Evolutionary conservation across 1,140 invertebrate species (phyloP).

Genomic region (Carposina sasakii): DNA sequence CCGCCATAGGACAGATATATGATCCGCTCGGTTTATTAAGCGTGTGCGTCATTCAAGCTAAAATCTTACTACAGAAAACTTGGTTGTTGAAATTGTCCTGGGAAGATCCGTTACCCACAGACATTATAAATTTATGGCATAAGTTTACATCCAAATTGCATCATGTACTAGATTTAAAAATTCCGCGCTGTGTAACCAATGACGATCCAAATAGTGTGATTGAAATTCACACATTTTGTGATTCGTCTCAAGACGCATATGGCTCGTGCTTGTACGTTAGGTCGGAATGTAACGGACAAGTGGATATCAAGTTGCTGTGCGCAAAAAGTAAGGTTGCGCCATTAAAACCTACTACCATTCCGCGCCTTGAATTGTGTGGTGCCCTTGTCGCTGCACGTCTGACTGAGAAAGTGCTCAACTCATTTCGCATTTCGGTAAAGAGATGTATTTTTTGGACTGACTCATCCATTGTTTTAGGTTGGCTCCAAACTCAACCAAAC

Average conservation of each 20-base stretch:
- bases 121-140: conserved; percentile 26
- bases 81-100: conserved; percentile 49
- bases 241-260: conserved; percentile 4
- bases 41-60: conserved; percentile 43
- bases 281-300: background rate
- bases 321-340: conserved; percentile 11
- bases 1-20: conserved; percentile 31
- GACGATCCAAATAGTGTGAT: background rate
- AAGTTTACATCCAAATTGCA: background rate
- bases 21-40: conserved; percentile 55
- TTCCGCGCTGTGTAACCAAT: conserved; percentile 1
- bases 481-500: conserved; percentile 17
- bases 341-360: conserved; percentile 13
- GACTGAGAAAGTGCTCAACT: conserved; percentile 13
- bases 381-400: conserved; percentile 16
- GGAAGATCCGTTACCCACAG: conserved; percentile 41
- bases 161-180: background rate
- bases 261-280: conserved; percentile 3
- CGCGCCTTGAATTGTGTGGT: conserved; percentile 6
- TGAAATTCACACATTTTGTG: conserved; percentile 3
- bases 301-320: conserved; percentile 1
- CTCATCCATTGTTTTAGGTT: conserved; percentile 26
- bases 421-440: conserved; percentile 3
- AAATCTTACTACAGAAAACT: conserved; percentile 56
- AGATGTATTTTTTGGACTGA: conserved; percentile 19